Percentiles rank a stretch among this genome's conserved stretches.
Conservation (phyloP, 2,113 vertebrate genomes). For the Peromyscus maniculatus region DNA sequence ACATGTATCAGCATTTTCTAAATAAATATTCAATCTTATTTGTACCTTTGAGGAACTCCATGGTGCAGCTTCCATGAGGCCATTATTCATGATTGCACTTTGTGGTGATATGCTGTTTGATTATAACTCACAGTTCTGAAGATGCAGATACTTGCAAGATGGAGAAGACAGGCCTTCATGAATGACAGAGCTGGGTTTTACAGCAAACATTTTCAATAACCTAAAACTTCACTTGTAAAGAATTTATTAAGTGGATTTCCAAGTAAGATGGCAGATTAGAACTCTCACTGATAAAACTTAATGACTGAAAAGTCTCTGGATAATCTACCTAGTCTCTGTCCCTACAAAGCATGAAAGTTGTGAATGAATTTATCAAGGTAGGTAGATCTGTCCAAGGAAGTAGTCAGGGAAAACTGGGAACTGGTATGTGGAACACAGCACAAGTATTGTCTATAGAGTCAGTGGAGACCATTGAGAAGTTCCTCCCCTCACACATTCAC, state of each 20-base stretch:
- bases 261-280: not conserved
- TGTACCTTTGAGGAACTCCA: not conserved
- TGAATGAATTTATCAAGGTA: not conserved
- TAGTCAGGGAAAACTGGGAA: not conserved
- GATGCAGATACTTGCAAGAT: not conserved
- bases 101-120: not conserved
- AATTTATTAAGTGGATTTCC: not conserved
- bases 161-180: not conserved
- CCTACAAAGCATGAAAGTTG: not conserved
- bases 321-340: not conserved
- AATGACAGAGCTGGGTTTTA: not conserved
- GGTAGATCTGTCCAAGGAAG: not conserved
- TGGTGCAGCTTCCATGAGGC: not conserved
- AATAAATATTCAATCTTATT: constrained; percentile 38
- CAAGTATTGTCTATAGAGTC: not conserved
- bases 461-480: not conserved
- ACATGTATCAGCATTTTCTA: not conserved
- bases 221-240: not conserved
- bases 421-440: not conserved
- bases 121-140: not conserved
- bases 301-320: not conserved
- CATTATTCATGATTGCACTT: not conserved
- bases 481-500: not conserved
- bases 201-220: not conserved
- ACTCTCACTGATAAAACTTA: not conserved